Percentiles rank a stretch among this genome's conserved stretches.
Evolutionary conservation across 2,888 invertebrate genomes (phyloP).

Genomic region (Sthenelais limicola): DNA sequence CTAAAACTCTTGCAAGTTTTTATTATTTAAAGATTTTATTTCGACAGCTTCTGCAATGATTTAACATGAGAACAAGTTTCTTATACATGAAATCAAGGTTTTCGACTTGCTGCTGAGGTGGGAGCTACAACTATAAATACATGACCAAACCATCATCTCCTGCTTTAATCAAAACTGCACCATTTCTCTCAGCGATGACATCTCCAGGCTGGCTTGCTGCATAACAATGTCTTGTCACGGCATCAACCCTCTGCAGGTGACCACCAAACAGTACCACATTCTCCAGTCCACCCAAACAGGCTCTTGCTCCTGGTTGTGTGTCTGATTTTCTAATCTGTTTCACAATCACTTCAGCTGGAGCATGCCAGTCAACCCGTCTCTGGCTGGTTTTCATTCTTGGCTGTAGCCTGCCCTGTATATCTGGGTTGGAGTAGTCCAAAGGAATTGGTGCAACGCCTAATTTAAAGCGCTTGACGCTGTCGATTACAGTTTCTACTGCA

Average conservation of each 20-base stretch:
- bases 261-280: constrained; percentile 16
- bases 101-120: too few relatives aligned
- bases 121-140: too few relatives aligned
- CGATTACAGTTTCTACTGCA: background rate
- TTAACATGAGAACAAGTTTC: too few relatives aligned
- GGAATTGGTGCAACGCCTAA: background rate
- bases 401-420: background rate
- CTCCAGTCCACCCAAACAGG: background rate
- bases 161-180: constrained; percentile 17
- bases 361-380: constrained; percentile 2
- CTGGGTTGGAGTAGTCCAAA: background rate
- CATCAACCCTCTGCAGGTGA: background rate
- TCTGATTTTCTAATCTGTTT: constrained; percentile 13
- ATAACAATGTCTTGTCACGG: too few relatives aligned
- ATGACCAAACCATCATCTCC: too few relatives aligned
- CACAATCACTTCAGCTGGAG: background rate
- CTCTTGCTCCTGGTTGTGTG: constrained; percentile 22
- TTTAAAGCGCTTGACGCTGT: background rate
- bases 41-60: too few relatives aligned
- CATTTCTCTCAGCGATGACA: background rate
- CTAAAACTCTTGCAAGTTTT: too few relatives aligned
- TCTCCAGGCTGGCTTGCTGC: background rate
- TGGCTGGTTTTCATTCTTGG: background rate
- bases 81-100: too few relatives aligned
- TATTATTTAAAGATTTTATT: too few relatives aligned